phyloP scores from a whole-genome alignment of 2,888 invertebrate species.

The Nemurella pictetii region DNA sequence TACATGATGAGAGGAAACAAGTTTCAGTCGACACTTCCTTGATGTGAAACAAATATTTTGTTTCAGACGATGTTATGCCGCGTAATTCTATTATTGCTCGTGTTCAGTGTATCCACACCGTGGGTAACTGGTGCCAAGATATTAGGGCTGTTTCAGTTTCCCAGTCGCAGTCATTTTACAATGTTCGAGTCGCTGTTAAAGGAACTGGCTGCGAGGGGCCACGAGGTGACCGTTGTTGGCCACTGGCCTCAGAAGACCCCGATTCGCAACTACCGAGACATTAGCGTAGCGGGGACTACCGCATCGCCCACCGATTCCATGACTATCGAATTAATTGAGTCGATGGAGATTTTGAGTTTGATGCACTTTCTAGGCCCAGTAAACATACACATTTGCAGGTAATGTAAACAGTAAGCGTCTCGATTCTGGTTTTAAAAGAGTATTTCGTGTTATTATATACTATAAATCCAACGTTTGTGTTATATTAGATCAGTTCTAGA shows the following conservation, averaged over 20 bases:
- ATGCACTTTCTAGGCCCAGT: constrained; percentile 29
- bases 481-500: constrained; percentile 9
- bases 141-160: constrained; percentile 56
- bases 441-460: too few species aligned
- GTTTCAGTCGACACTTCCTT: too few species aligned
- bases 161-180: constrained; percentile 57
- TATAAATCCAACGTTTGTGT: too few species aligned
- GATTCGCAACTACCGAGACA: constrained; percentile 50
- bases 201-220: constrained; percentile 57
- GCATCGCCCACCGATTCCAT: constrained; percentile 25
- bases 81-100: neutral
- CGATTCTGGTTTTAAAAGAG: too few species aligned
- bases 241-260: constrained; percentile 51
- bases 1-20: neutral
- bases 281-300: constrained; percentile 27
- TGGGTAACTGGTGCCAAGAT: constrained; percentile 48
- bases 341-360: neutral
- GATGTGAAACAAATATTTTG: too few species aligned
- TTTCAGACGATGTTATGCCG: neutral
- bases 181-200: constrained; percentile 55
- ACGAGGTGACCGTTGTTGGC: constrained; percentile 58
- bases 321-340: constrained; percentile 5
- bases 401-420: neutral
- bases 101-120: neutral
- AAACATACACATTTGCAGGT: constrained; percentile 17